Percentiles rank a stretch among this genome's conserved stretches.
Evolutionary conservation across 2,113 vertebrate genomes (phyloP).

Genomic region (Vulpes lagopus): DNA sequence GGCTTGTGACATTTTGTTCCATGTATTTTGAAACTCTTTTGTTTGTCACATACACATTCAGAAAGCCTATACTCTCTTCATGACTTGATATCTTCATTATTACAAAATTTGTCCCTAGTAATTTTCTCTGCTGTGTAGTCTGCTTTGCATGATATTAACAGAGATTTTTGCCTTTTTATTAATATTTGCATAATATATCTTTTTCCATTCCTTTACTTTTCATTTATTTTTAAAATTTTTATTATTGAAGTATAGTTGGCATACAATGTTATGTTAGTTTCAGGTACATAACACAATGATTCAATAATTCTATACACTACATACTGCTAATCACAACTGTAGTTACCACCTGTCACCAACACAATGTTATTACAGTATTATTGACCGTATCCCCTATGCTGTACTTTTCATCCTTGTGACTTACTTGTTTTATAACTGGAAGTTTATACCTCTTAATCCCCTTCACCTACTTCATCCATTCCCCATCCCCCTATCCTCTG

Average conservation of each 20-base stretch:
- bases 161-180: neutral
- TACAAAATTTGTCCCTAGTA: neutral
- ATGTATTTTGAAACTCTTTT: neutral
- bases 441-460: neutral
- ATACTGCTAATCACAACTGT: neutral
- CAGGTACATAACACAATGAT: neutral
- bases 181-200: neutral
- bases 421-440: neutral
- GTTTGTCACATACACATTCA: neutral
- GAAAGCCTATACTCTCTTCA: neutral
- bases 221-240: neutral
- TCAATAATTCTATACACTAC: neutral
- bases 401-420: neutral
- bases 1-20: neutral
- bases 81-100: neutral
- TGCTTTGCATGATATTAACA: neutral
- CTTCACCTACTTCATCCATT: neutral
- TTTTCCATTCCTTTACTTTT: neutral
- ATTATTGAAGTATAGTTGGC: neutral
- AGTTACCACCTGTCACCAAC: neutral
- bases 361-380: neutral
- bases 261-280: neutral
- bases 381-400: neutral
- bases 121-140: neutral
- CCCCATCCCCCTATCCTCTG: neutral